These are phyloP conservation scores for Sula dactylatra DNA, from an alignment of 2,113 vertebrate species.

Conservation along the genomic window DNA sequence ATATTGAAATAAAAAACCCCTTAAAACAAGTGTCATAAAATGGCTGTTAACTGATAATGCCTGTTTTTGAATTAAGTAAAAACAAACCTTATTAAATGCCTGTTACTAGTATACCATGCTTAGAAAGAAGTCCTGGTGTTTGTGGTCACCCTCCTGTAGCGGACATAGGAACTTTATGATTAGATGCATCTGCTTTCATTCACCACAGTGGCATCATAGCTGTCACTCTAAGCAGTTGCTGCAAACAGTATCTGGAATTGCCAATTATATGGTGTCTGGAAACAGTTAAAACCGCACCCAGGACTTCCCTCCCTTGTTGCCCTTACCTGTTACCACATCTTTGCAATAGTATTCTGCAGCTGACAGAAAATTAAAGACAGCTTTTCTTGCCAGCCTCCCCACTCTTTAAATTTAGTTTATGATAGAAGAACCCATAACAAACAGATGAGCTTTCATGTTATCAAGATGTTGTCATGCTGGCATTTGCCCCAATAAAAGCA, in stretches of 20 bases:
- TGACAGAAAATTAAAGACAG: background rate
- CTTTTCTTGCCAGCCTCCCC: background rate
- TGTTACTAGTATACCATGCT: background rate
- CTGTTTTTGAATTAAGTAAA: background rate
- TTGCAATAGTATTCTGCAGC: background rate
- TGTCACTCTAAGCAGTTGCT: background rate
- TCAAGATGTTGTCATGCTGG: background rate
- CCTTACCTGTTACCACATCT: background rate
- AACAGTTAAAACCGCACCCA: background rate
- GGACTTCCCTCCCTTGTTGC: background rate
- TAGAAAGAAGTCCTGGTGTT: background rate
- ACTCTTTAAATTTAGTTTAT: background rate
- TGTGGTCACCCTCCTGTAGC: background rate
- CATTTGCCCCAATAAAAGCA: background rate
- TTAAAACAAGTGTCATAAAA: background rate
- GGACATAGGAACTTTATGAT: background rate
- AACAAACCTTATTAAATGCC: background rate
- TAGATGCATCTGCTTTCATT: background rate
- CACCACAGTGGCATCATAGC: background rate
- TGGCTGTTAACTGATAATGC: background rate
- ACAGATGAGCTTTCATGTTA: background rate
- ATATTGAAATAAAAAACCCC: background rate
- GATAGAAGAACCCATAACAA: background rate
- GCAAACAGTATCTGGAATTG: background rate
- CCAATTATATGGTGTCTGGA: background rate